phyloP scores from a whole-genome alignment of 2,797 vertebrate species.

The Propithecus perrieri region DNA sequence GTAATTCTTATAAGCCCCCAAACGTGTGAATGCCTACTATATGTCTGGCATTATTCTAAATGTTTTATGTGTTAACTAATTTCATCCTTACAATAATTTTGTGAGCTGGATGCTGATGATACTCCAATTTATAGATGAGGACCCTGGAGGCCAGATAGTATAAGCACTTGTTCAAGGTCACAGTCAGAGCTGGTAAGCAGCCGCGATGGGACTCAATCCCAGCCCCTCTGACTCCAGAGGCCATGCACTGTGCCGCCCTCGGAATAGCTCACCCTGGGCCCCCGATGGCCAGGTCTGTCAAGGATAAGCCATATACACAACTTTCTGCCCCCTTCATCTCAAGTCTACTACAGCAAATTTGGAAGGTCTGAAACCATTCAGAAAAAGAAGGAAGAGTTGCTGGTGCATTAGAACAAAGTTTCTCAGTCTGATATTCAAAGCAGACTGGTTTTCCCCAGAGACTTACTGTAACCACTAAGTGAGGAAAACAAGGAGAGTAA shows the following conservation, averaged over 20 bases:
- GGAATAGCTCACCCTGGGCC: neutral
- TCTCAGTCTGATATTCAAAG: neutral
- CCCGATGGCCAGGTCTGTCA: neutral
- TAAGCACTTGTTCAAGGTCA: neutral
- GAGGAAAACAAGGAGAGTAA: neutral
- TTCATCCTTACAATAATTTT: neutral
- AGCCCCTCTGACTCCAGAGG: neutral
- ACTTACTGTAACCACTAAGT: neutral
- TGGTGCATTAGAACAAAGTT: neutral
- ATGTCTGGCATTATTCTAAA: neutral
- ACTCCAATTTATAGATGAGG: neutral
- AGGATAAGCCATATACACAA: neutral
- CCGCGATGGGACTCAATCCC: neutral
- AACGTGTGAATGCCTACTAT: too few relatives aligned
- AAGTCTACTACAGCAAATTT: neutral
- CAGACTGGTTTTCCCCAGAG: neutral
- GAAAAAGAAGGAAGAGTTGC: neutral
- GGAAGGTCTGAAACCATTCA: neutral
- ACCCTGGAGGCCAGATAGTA: neutral
- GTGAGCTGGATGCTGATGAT: neutral
- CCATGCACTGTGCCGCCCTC: rapidly evolving
- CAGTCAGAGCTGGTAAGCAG: neutral
- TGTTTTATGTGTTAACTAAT: neutral
- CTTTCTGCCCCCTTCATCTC: neutral
- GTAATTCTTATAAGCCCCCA: neutral